phyloP scores from a whole-genome alignment of 2,797 vertebrate genomes.

The Gobio occitaniae region DNA sequence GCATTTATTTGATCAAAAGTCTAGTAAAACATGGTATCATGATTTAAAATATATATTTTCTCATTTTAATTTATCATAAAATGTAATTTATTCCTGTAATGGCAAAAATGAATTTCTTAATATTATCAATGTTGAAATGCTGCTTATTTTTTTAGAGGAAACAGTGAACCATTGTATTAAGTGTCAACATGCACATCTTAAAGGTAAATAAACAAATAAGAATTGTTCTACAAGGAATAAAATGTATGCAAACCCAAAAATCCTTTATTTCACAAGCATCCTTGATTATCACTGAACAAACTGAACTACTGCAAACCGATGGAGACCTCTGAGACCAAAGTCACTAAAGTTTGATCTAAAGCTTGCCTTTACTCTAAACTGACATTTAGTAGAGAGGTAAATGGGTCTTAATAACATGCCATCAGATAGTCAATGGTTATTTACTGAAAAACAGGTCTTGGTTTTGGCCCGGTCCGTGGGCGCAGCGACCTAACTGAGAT shows the following conservation, averaged over 20 bases:
- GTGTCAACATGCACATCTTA: neutral
- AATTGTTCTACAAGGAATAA: neutral
- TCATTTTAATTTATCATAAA: neutral
- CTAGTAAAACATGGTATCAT: neutral
- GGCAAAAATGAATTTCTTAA: neutral
- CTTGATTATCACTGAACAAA: neutral
- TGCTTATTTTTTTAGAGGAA: neutral
- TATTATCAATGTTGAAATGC: neutral
- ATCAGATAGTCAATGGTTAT: neutral
- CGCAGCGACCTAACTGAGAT: slow-evolving; percentile 29
- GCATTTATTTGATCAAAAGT: neutral
- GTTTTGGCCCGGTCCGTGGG: slow-evolving; percentile 20
- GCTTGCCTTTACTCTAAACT: neutral
- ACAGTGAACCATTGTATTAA: neutral
- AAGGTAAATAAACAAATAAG: neutral
- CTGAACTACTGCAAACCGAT: slow-evolving; percentile 2
- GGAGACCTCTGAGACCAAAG: neutral
- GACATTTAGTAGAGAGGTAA: neutral
- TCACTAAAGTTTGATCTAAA: neutral
- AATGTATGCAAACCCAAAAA: neutral
- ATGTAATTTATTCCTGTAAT: too few relatives aligned
- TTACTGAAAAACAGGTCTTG: slow-evolving; percentile 11
- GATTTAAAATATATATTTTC: neutral
- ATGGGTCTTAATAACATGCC: neutral
- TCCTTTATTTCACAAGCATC: neutral